Evolutionary conservation across 2,113 vertebrate genomes (phyloP), one percentile per base, ranked within the genome.

Genomic region (Melanocharis versteri): DNA sequence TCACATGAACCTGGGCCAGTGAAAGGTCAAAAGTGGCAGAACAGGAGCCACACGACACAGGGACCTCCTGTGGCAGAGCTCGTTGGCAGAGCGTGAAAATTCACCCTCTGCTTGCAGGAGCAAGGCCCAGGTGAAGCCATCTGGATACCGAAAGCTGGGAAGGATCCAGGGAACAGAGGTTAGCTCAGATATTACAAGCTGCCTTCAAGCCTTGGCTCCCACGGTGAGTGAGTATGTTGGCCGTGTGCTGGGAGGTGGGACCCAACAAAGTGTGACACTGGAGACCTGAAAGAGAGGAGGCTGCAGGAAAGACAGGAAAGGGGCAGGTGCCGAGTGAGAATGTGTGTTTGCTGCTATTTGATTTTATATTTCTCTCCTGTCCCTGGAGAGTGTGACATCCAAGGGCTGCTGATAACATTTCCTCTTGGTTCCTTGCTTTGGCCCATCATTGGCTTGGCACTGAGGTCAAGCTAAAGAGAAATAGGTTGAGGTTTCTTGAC

Each of bases 21-120:
- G 57, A 21, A 28, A 31, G 33, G 17, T 35, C 47, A 81, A 53
- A 89, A 51, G 9, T 17, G 37, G 35, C 45, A 57, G 45, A 53
- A 17, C 24, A 50, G 44, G 28, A 72, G 62, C 44, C 40, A n/a
- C 31, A 27, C 0, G 0, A 20, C 50, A 39, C 37, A 56, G 77
- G 44, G 40, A 87, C 27, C 15, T 76, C 66, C 83, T 76, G 26
- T 64, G 58, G 35, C 40, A 91, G 31, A 93, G 24, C 37, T 87
- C 30, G 2, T 12, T 33, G 62, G 53, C 39, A 87, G 47, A 15
- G 26, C 1, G 1, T 80, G 72, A 65, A 86, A 76, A 83, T 54
- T 91, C 39, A 71, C 35, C 20, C 26, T 79, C 15, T 15, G 0
- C 44, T 76, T 77, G 37, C 53, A 81, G 58, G 12, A 83, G 15